These are phyloP conservation scores for Pseudomyrmex dendroicus DNA, from an alignment of 1,140 invertebrate genomes.

Conservation along the genomic window DNA sequence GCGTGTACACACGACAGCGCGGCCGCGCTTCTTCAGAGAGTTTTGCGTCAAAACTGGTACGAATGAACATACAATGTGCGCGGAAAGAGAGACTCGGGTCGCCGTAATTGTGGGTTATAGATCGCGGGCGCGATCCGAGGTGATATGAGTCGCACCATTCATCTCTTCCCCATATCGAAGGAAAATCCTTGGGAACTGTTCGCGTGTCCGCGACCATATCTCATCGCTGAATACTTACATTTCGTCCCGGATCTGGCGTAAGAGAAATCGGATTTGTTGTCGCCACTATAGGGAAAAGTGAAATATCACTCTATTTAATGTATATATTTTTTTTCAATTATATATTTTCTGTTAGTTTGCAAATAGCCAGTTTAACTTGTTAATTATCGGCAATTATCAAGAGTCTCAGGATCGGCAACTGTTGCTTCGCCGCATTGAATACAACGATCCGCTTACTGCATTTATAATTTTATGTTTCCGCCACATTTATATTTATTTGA, in stretches of 20 bases:
- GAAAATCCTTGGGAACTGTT: constrained; percentile 48
- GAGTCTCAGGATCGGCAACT: too few relatives aligned
- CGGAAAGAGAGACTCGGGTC: constrained; percentile 27
- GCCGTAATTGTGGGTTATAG: constrained; percentile 34
- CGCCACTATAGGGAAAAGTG: constrained; percentile 31
- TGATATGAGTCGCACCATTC: constrained; percentile 56
- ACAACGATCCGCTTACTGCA: too few relatives aligned
- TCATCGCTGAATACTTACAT: background rate
- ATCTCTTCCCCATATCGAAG: constrained; percentile 34
- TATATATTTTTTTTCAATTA: too few relatives aligned
- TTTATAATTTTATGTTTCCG: too few relatives aligned
- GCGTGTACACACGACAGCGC: too few relatives aligned
- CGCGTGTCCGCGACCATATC: constrained; percentile 22
- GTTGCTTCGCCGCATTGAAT: too few relatives aligned
- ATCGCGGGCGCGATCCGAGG: background rate
- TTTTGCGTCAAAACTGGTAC: constrained; percentile 32
- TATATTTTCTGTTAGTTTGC: too few relatives aligned
- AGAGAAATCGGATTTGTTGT: constrained; percentile 25
- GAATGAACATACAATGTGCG: constrained; percentile 48
- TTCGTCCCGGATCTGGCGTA: constrained; percentile 18
- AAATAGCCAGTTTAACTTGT: too few relatives aligned
- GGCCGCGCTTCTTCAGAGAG: too few relatives aligned
- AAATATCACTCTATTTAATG: background rate
- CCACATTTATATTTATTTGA: too few relatives aligned
- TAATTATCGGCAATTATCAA: too few relatives aligned